A percentile compares a stretch with the other conserved stretches of the same genome.
These are phyloP conservation scores for Danaus chrysippus DNA, from an alignment of 2,888 invertebrate species.

Conservation along the genomic window DNA sequence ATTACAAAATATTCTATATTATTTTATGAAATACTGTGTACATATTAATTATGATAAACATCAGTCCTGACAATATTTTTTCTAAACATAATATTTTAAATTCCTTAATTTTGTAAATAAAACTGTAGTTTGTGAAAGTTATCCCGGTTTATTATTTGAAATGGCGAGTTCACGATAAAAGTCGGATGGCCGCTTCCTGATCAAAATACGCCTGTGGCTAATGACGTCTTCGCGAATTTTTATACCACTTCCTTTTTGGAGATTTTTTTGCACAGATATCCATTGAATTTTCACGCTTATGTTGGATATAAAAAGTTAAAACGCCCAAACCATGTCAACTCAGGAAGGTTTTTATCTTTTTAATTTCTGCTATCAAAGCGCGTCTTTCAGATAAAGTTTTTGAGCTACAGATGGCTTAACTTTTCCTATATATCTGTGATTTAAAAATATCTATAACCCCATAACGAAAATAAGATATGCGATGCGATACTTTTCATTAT, in stretches of 20 bases:
- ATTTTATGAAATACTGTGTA: too few species aligned
- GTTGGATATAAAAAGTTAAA: conserved; percentile 12
- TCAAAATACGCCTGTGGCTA: conserved; percentile 75
- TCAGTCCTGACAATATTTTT: background rate
- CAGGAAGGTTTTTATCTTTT: conserved; percentile 6
- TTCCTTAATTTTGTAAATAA: conserved; percentile 34
- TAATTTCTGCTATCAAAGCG: conserved; percentile 1
- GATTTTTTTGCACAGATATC: conserved; percentile 5
- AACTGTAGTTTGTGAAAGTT: conserved; percentile 45
- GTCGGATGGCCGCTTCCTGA: conserved; percentile 41
- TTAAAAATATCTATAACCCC: too few species aligned
- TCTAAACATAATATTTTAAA: background rate
- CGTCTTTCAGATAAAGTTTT: conserved; percentile 3
- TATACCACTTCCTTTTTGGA: conserved; percentile 8
- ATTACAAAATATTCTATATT: too few species aligned
- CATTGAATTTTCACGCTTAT: conserved; percentile 11
- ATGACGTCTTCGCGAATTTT: conserved; percentile 43
- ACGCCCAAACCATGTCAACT: conserved; percentile 11
- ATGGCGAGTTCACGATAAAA: conserved; percentile 35
- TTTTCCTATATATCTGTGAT: background rate
- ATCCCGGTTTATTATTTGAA: conserved; percentile 35
- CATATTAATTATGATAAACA: background rate
- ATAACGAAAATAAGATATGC: too few species aligned
- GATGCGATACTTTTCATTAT: too few species aligned
- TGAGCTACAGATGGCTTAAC: background rate